phyloP scores from a whole-genome alignment of 1,140 invertebrate genomes.

The Diprion similis region DNA sequence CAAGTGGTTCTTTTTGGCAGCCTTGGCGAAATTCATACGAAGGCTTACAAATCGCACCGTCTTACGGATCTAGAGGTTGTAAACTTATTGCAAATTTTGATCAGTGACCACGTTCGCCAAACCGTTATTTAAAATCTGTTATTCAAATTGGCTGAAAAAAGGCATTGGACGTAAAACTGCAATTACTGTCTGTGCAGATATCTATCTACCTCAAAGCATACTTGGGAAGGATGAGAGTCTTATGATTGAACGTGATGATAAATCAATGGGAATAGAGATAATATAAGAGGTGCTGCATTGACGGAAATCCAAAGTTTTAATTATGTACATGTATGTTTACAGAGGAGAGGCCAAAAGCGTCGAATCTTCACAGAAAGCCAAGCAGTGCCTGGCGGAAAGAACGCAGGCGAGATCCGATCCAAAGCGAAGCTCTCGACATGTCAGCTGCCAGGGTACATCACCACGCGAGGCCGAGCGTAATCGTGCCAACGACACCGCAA shows the following conservation, averaged over 20 bases:
- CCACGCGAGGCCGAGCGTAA: conserved; percentile 57
- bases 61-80: neutral
- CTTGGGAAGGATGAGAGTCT: too few relatives aligned
- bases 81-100: too few relatives aligned
- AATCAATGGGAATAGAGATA: neutral
- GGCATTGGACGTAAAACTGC: too few relatives aligned
- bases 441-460: conserved; percentile 50
- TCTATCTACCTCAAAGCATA: too few relatives aligned
- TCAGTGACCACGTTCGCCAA: too few relatives aligned
- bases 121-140: too few relatives aligned
- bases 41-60: neutral
- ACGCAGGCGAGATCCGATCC: conserved; percentile 58
- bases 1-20: neutral
- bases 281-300: neutral
- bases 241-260: neutral
- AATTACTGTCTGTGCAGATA: too few relatives aligned
- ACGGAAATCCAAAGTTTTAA: neutral
- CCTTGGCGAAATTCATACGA: neutral
- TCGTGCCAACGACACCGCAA: conserved; percentile 55
- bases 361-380: conserved; percentile 55
- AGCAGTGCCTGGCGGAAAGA: conserved; percentile 59
- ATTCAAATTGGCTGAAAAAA: too few relatives aligned
- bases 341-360: conserved; percentile 57
- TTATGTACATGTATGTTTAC: conserved; percentile 25
- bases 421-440: conserved; percentile 59